Base-by-base conservation (phyloP, 1,140 invertebrate species). In the Atta texana region DNA sequence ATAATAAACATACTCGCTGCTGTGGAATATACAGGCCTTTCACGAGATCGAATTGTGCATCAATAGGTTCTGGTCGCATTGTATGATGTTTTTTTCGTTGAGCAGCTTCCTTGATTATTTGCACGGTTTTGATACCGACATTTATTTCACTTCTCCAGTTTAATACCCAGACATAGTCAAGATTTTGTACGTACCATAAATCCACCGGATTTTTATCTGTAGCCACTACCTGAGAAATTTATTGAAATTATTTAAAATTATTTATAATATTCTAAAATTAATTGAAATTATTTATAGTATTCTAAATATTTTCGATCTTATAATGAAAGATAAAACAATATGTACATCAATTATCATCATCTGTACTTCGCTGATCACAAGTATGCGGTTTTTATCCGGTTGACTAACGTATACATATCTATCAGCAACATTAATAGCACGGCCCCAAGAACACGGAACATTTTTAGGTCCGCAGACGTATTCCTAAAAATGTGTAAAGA, bases 151-250 rank as follows among this genome's bases (percentile, higher is more conserved):
- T 95, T 31, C 97, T 95, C 97, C 97, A 98, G 92, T 97, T 98
- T 44, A 98, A 92, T 6, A 98, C 96, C 97, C 97, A 98, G 2
- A 98, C 96, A 94, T 98, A 97, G 92, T 98, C 97, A 76, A 98
- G 92, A 91, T 97, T 96, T 49, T 96, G 96, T 3, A 98, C 96
- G 92, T 98, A 98, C 90, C 97, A 96, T 4, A 98, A 92, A 78
- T 97, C 96, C 5, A 98, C 97, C 3, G 97, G 97, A 90, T 96
- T 96, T 92, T 97, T 97, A 92, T 98, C 97, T 8, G 97, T 98
- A 14, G 96, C 95, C 7, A 98, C 96, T 55, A 97, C 96, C 97
- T 97, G 92, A 16, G 57, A 21, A 74, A 21, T 57, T 53, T 55
- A 51, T 51, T 28, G 49, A 24, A 64, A 78, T 85, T 53, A 66